Evolutionary conservation across 2,888 invertebrate genomes (phyloP).

Genomic region (Deroplatys truncata): DNA sequence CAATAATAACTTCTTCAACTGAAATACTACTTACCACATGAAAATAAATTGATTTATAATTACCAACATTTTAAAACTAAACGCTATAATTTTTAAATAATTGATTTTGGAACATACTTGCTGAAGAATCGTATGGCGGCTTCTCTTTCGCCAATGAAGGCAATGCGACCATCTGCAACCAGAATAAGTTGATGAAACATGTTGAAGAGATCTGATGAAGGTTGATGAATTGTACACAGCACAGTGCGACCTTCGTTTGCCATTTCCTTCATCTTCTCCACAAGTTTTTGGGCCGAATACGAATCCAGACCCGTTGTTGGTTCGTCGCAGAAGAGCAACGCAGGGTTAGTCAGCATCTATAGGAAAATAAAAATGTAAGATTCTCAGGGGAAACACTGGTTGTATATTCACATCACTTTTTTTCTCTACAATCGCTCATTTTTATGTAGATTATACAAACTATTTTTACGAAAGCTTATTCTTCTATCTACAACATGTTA

Average conservation of each 20-base stretch:
- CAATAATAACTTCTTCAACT: too few relatives aligned
- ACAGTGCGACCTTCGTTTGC: slow-evolving; percentile 78
- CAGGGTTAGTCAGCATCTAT: slow-evolving; percentile 82
- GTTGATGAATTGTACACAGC: slow-evolving; percentile 92
- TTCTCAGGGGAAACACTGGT: too few relatives aligned
- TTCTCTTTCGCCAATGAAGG: slow-evolving; percentile 70
- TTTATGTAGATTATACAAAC: too few relatives aligned
- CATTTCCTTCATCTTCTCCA: slow-evolving; percentile 63
- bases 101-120: slow-evolving; percentile 48
- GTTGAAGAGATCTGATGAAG: slow-evolving; percentile 80
- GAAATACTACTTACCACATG: too few relatives aligned
- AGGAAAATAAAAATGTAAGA: slow-evolving; percentile 23
- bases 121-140: slow-evolving; percentile 66
- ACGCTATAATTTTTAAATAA: too few relatives aligned
- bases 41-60: too few relatives aligned
- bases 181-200: slow-evolving; percentile 74
- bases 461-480: too few relatives aligned
- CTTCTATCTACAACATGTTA: too few relatives aligned
- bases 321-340: slow-evolving; percentile 91
- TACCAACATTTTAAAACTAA: too few relatives aligned
- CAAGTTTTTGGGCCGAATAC: slow-evolving; percentile 83
- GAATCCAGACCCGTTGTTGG: slow-evolving; percentile 93
- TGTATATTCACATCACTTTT: not conserved
- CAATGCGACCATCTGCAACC: slow-evolving; percentile 81
- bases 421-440: too few relatives aligned